phyloP scores from a whole-genome alignment of 2,888 invertebrate species.

The Eulithis testata region DNA sequence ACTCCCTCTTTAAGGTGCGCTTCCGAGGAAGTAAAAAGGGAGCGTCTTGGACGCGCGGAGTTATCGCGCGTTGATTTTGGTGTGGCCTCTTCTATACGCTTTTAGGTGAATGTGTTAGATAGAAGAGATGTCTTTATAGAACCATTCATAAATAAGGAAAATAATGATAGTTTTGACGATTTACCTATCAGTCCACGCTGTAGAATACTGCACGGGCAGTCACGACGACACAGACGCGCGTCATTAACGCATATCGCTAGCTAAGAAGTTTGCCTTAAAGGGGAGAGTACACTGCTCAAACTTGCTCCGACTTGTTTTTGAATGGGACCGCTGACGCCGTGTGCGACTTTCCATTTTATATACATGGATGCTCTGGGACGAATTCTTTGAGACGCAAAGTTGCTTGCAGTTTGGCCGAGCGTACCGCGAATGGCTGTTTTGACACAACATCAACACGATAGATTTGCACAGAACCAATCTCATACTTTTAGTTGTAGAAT shows the following conservation, averaged over 20 bases:
- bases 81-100: too few relatives aligned
- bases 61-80: not conserved
- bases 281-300: conserved; percentile 18
- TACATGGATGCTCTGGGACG: conserved; percentile 35
- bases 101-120: too few relatives aligned
- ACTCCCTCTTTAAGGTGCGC: conserved; percentile 26
- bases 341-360: conserved; percentile 33
- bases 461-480: too few relatives aligned
- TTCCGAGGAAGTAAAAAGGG: not conserved
- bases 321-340: conserved; percentile 22
- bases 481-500: too few relatives aligned
- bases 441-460: too few relatives aligned
- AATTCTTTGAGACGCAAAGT: conserved; percentile 23
- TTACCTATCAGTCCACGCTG: too few relatives aligned
- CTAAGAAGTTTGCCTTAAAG: conserved; percentile 13
- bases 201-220: too few relatives aligned
- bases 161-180: too few relatives aligned
- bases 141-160: too few relatives aligned
- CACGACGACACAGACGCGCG: too few relatives aligned
- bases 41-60: not conserved
- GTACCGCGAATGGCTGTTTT: not conserved
- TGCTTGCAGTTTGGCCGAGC: conserved; percentile 13
- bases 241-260: not conserved
- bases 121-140: too few relatives aligned
- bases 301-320: conserved; percentile 29